Evolutionary conservation across 2,797 vertebrate species (phyloP), one percentile per base, ranked within the genome.

Genomic region (Australoheros facetus): DNA sequence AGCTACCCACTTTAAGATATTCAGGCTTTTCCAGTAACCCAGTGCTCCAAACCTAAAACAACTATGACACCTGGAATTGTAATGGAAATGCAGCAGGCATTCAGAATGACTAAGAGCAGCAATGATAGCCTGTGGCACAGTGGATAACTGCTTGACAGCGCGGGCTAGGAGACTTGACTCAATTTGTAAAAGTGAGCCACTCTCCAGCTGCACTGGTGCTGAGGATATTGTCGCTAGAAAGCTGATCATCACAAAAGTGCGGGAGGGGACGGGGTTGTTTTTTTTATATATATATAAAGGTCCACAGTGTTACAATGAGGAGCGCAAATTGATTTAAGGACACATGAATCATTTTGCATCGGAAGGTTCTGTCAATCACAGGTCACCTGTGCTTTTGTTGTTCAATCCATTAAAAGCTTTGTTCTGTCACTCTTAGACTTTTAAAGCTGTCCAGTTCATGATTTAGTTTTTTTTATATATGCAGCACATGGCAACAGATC

Each of bases 91-190:
- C 77, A 83, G 82, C 57, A 56, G 3, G 84, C 71, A 69, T 79
- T 89, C 77, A 62, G 83, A 77, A 82, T 86, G 87, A 90, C 79
- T 89, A 80, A 85, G 80, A 90, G 86, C 69, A 85, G 58, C 86
- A 72, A 66, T 83, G 89, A 89, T 86, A 75, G 87, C 82, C 88
- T 39, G 66, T 79, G 75, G 89, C 83, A 13, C 48, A 88, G 89
- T 92, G 84, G 42, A 91, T 90, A 90, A 88, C 72, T 56, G 84
- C 79, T 88, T 91, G 89, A 91, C 91, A 87, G 82, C 77, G n/a
- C 19, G 13, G 74, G 32, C 75, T 30, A 48, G 57, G 77, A 91
- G 76, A 81, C 85, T 87, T 85, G 85, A 90, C 89, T 87, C 82
- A 83, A 87, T 92, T 87, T 90, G 88, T 84, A 86, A 82, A 85